Conservation (phyloP, 2,888 invertebrate genomes). For the Rhabditoides inermis region DNA sequence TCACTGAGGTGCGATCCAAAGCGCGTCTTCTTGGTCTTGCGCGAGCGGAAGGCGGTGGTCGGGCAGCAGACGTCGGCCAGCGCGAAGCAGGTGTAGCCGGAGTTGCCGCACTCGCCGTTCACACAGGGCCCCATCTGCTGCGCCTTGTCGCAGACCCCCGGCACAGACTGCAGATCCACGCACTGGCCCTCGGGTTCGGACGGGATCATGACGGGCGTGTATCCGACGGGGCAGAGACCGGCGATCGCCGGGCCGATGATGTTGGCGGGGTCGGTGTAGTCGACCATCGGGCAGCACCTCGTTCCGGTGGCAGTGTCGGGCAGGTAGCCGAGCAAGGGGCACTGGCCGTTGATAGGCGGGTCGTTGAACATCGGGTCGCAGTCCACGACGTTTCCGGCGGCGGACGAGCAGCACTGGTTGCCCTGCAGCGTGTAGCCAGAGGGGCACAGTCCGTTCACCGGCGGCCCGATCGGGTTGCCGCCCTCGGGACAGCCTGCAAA, state of each 20-base stretch:
- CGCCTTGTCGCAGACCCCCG: conserved; percentile 24
- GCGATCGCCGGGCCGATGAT: conserved; percentile 31
- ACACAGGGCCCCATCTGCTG: conserved; percentile 32
- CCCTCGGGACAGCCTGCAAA: conserved; percentile 43
- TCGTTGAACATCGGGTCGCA: neutral
- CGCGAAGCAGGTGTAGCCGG: conserved; percentile 31
- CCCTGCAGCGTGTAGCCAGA: conserved; percentile 39
- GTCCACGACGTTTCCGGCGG: conserved; percentile 10
- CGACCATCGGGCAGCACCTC: conserved; percentile 35
- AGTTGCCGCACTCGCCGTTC: conserved; percentile 27
- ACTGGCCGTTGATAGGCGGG: conserved; percentile 19
- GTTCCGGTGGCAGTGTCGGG: conserved; percentile 30
- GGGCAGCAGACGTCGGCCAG: conserved; percentile 26
- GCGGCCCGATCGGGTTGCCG: conserved; percentile 41
- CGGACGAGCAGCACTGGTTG: conserved; percentile 36
- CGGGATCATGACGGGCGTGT: conserved; percentile 24
- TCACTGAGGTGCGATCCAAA: too few relatives aligned
- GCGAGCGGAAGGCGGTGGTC: conserved; percentile 15
- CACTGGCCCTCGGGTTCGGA: conserved; percentile 27
- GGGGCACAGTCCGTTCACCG: conserved; percentile 50
- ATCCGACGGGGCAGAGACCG: conserved; percentile 33
- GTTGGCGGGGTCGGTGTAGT: conserved; percentile 6
- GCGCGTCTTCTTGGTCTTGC: too few relatives aligned
- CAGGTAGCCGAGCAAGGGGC: conserved; percentile 21
- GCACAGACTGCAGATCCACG: conserved; percentile 25